Base-by-base conservation (phyloP, 2,113 vertebrate species). In the Nycticryphes semicollaris region DNA sequence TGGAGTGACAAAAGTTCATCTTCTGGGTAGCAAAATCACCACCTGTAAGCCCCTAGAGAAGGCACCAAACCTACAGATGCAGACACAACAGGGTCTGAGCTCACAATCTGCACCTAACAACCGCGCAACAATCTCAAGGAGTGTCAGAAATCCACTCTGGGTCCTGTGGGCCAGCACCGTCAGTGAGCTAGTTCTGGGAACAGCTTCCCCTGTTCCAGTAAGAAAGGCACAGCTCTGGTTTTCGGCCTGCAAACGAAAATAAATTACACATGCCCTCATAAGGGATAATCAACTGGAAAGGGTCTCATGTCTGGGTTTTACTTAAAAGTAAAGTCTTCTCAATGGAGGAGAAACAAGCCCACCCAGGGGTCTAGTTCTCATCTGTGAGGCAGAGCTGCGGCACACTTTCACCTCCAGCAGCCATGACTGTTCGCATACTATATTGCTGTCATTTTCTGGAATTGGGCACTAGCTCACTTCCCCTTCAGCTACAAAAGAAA, bases 91-190 rank as follows among this genome's bases (percentile, higher is more conserved):
- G 45, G 31, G 20, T 24, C 86, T 45, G n/a, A 78, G 69, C 19
- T 89, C 47, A 50, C 1, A 3, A 87, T 25, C 59, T 41, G 33
- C 35, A 30, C 3, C 0, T 14, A 75, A 60, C 5, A 63, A 20
- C 17, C 45, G 0, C 1, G 4, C 37, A 63, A 13, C 0, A 1
- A 47, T 12, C 30, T 8, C 72, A 57, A 45, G 63, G 9, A 88
- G 17, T 6, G 7, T 17, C 67, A 90, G 84, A 67, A 89, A 57
- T 1, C 39, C 21, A 4, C 30, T 56, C 35, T 7, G 16, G 0
- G 0, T 48, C 18, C 25, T 78, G 23, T 0, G 7, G 70, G 45
- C 7, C 37, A 67, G 8, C 51, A 75, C 35, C 37, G 9, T 8
- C 19, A 64, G 22, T 51, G 24, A 87, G 11, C 43, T 53, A 1